Percentiles rank a stretch among this genome's conserved stretches.
phyloP scores from a whole-genome alignment of 1,140 invertebrate genomes.

The Drosophila pseudoananassae region DNA sequence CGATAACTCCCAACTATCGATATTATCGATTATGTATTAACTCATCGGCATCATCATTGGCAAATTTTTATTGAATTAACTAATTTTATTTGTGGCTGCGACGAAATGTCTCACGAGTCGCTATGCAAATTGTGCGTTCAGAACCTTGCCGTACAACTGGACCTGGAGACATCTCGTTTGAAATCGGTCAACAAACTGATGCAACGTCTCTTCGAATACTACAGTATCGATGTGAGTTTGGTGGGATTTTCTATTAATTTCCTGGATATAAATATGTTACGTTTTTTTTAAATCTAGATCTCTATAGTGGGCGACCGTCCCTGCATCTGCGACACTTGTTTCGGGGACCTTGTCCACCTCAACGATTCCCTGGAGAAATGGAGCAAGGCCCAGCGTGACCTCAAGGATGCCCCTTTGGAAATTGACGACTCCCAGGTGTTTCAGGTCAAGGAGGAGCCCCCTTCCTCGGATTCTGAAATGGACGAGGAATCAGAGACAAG shows the following conservation, averaged over 20 bases:
- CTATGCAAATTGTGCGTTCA: neutral
- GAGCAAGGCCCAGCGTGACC: neutral
- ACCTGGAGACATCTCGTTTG: neutral
- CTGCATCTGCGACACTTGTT: neutral
- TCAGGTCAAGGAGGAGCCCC: neutral
- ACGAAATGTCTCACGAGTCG: neutral
- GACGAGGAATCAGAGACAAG: neutral
- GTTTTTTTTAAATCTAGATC: neutral
- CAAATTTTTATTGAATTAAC: neutral
- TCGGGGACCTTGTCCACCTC: neutral
- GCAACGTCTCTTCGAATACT: neutral
- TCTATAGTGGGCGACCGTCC: neutral
- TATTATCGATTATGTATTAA: neutral
- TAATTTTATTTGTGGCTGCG: neutral
- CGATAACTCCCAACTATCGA: neutral
- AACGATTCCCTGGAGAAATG: neutral
- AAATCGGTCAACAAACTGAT: neutral
- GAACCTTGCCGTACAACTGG: neutral
- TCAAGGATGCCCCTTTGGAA: neutral
- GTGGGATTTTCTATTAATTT: neutral
- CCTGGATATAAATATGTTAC: neutral
- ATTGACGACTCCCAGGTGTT: neutral
- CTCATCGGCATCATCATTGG: neutral
- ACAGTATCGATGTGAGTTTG: neutral
- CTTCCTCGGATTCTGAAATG: neutral